These are phyloP conservation scores for Cyphomyrus plagiostoma DNA, from an alignment of 2,113 vertebrate genomes.

Conservation along the genomic window DNA sequence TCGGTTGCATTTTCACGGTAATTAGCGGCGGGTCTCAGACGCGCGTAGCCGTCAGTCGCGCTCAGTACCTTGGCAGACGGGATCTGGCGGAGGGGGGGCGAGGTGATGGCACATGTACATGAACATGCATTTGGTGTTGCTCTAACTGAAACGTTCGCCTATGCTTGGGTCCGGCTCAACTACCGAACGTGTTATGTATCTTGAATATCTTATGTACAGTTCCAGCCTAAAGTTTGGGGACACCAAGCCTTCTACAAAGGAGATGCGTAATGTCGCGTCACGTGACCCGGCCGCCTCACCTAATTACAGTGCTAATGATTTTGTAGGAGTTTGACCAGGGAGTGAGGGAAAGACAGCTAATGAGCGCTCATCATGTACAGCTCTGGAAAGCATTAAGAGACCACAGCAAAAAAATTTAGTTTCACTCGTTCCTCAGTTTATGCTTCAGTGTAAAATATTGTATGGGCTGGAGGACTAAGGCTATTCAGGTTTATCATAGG, in stretches of 20 bases:
- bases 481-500: neutral
- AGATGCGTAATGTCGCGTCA: neutral
- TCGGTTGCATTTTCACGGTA: constrained; percentile 43
- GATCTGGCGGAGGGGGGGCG: neutral
- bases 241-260: neutral
- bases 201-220: neutral
- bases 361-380: neutral
- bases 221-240: neutral
- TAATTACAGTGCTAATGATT: neutral
- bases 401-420: neutral
- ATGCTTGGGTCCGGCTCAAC: neutral
- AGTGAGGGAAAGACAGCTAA: neutral
- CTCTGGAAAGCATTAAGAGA: too few species aligned
- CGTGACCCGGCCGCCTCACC: neutral
- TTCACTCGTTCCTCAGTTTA: too few species aligned
- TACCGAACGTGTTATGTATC: neutral
- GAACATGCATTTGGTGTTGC: neutral
- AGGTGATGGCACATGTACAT: neutral
- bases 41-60: constrained; percentile 28
- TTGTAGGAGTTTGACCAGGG: neutral
- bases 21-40: constrained; percentile 36
- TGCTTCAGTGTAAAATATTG: neutral
- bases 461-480: neutral
- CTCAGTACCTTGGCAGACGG: neutral
- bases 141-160: neutral